Evolutionary conservation across 2,113 vertebrate genomes (phyloP).

Genomic region (Gnathonemus longibarbis): DNA sequence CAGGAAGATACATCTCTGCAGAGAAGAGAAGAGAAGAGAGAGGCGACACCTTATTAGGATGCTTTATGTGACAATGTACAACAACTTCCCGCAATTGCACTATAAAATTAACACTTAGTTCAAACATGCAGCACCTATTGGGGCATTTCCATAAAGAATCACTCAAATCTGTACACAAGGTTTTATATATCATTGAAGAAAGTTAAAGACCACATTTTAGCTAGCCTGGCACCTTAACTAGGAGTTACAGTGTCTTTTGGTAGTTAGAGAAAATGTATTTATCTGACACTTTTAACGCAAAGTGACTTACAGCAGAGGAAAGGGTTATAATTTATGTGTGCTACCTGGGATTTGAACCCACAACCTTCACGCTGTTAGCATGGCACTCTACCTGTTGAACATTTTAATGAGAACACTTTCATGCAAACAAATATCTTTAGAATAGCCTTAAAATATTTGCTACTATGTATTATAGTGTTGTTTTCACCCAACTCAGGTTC

Average conservation of each 20-base stretch:
- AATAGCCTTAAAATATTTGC: not conserved
- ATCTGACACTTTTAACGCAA: not conserved
- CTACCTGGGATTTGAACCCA: not conserved
- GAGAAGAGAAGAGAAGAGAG: not conserved
- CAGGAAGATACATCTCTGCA: slow-evolving; percentile 5
- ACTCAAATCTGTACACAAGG: not conserved
- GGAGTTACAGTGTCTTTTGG: not conserved
- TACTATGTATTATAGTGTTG: not conserved
- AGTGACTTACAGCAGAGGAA: not conserved
- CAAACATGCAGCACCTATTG: not conserved
- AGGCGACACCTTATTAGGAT: not conserved
- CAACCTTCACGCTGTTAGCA: not conserved
- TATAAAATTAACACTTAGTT: not conserved
- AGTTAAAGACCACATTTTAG: not conserved
- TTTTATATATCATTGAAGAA: not conserved
- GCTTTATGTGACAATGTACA: not conserved
- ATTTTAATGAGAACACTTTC: not conserved
- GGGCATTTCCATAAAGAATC: not conserved
- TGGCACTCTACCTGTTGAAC: not conserved
- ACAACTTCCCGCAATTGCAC: not conserved
- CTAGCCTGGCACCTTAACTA: not conserved
- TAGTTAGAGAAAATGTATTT: not conserved
- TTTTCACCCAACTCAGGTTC: too few species aligned
- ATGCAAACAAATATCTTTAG: not conserved
- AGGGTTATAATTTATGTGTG: not conserved